Evolutionary conservation across 2,797 vertebrate genomes (phyloP).

Genomic region (Brachyrhaphis roseni): DNA sequence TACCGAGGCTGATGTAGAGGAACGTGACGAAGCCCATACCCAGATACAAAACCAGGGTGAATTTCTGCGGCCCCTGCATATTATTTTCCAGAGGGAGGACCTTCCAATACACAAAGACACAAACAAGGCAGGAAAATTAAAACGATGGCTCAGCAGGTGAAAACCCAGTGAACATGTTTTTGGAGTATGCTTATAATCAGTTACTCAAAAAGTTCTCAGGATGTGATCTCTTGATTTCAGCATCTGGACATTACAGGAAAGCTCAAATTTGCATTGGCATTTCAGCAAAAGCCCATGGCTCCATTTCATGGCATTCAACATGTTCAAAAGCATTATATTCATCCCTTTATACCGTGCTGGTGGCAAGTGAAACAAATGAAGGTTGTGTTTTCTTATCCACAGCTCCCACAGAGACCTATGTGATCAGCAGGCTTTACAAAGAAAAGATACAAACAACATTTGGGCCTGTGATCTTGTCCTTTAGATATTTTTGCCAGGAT

Average conservation of each 20-base stretch:
- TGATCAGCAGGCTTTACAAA: not conserved
- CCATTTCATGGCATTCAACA: not conserved
- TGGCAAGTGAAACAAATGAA: constrained; percentile 13
- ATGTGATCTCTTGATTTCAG: constrained; percentile 6
- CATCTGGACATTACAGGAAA: constrained; percentile 10
- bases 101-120: constrained; percentile 64
- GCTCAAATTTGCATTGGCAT: constrained; percentile 26
- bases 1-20: constrained; percentile 91
- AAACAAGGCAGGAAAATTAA: not conserved
- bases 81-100: constrained; percentile 97
- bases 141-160: not conserved
- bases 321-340: not conserved
- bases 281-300: constrained; percentile 18
- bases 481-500: too few species aligned
- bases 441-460: not conserved
- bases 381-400: not conserved
- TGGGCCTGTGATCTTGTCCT: not conserved
- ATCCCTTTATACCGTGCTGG: not conserved
- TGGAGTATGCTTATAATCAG: not conserved
- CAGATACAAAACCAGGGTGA: constrained; percentile 84
- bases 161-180: not conserved
- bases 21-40: constrained; percentile 90
- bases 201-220: constrained; percentile 22
- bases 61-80: constrained; percentile 90
- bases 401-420: not conserved